These are phyloP conservation scores for Chondrosia reniformis DNA, from an alignment of 37 sponge, comb jelly and placozoan genomes.

Conservation along the genomic window DNA sequence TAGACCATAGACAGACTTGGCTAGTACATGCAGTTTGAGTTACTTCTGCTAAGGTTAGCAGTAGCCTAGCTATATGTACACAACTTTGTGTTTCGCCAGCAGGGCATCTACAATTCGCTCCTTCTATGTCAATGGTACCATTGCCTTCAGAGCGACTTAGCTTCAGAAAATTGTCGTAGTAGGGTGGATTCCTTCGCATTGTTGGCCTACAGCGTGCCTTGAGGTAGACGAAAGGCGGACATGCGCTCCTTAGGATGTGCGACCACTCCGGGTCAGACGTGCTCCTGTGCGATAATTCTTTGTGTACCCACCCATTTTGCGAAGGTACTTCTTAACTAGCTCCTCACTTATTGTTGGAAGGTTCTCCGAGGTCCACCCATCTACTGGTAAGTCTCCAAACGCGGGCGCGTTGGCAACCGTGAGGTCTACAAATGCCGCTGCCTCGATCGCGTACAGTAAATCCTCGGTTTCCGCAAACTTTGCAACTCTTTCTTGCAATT, in stretches of 20 bases:
- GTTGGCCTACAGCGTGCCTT: slow-evolving; percentile 25
- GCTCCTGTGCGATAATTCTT: slow-evolving; percentile 34
- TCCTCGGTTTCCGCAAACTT: slow-evolving; percentile 21
- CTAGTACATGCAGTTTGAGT: slow-evolving; percentile 26
- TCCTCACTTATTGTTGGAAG: slow-evolving; percentile 20
- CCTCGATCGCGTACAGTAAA: slow-evolving; percentile 20
- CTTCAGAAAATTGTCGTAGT: slow-evolving; percentile 7
- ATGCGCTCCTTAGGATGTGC: neutral
- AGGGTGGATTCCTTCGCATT: slow-evolving; percentile 24
- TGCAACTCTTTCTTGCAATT: neutral
- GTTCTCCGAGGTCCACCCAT: slow-evolving; percentile 5
- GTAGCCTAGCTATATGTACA: slow-evolving; percentile 30
- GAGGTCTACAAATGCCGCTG: slow-evolving; percentile 6
- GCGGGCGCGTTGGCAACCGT: neutral
- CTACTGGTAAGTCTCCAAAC: slow-evolving; percentile 15
- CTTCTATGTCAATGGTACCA: neutral
- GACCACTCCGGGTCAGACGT: slow-evolving; percentile 16
- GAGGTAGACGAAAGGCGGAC: neutral
- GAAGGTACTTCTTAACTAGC: neutral
- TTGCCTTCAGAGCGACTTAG: neutral
- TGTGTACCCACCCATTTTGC: slow-evolving; percentile 17
- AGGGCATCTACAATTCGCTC: slow-evolving; percentile 2
- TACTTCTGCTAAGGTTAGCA: slow-evolving; percentile 25
- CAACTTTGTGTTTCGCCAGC: slow-evolving; percentile 24
- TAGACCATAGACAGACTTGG: slow-evolving; percentile 24